phyloP scores from a whole-genome alignment of 2,888 invertebrate genomes.

The Ennomos erosarius region DNA sequence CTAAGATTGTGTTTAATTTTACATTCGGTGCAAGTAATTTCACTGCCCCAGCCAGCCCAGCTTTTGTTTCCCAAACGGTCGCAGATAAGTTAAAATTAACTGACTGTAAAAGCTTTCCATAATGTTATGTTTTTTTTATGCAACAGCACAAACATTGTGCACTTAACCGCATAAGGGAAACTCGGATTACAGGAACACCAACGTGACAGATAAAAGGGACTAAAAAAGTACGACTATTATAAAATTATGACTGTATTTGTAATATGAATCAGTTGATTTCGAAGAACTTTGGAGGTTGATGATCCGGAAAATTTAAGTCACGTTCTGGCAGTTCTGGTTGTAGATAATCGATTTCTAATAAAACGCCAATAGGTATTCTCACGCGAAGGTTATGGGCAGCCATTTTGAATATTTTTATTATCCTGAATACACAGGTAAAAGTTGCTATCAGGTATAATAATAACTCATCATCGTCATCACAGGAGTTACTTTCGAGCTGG shows the following conservation, averaged over 20 bases:
- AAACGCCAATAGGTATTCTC: slow-evolving; percentile 29
- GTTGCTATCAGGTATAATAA: neutral
- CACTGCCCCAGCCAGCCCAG: slow-evolving; percentile 3
- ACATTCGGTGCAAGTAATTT: neutral
- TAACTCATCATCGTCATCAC: no score
- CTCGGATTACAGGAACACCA: slow-evolving; percentile 41
- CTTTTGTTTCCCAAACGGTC: slow-evolving; percentile 10
- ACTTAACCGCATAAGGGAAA: slow-evolving; percentile 50
- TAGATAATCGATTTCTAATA: slow-evolving; percentile 44
- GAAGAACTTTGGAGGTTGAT: slow-evolving; percentile 36
- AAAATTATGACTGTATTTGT: slow-evolving; percentile 27
- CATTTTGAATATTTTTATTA: slow-evolving; percentile 10
- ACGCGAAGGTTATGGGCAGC: slow-evolving; percentile 34
- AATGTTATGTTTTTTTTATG: slow-evolving; percentile 17
- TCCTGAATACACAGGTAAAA: slow-evolving; percentile 18
- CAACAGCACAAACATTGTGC: slow-evolving; percentile 49
- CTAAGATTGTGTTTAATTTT: slow-evolving; percentile 3
- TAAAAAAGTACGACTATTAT: slow-evolving; percentile 42
- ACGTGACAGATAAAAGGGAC: slow-evolving; percentile 43
- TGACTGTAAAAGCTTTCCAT: slow-evolving; percentile 12
- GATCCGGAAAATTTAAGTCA: slow-evolving; percentile 30
- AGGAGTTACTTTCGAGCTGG: no score
- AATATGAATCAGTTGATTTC: slow-evolving; percentile 41
- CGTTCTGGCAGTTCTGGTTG: slow-evolving; percentile 41
- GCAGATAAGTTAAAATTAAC: slow-evolving; percentile 14